Evolutionary conservation across 2,797 vertebrate genomes (phyloP).

Genomic region (Oceanodroma leucorhoa): DNA sequence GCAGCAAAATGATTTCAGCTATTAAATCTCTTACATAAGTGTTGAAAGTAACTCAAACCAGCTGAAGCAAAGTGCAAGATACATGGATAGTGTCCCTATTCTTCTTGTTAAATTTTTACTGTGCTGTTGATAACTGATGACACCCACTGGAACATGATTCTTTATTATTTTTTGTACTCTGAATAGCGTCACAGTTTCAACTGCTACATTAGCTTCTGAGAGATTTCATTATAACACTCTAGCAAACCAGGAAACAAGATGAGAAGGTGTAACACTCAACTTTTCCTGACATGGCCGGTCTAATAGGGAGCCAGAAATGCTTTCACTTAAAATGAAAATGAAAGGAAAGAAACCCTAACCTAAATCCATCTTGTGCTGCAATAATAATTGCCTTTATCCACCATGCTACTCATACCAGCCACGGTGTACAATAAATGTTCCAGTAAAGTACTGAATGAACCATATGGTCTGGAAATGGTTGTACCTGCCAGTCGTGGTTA

Average conservation of each 20-base stretch:
- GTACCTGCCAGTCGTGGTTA: neutral
- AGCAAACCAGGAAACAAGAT: conserved; percentile 2
- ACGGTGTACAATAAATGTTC: neutral
- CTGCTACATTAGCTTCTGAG: conserved; percentile 4
- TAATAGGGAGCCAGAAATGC: neutral
- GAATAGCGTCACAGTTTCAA: neutral
- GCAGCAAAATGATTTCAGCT: conserved; percentile 52
- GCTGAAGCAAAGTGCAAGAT: conserved; percentile 26
- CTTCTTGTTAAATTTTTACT: conserved; percentile 26
- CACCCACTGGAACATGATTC: neutral
- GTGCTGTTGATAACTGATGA: conserved; percentile 30
- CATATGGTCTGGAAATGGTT: neutral
- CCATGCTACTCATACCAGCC: neutral
- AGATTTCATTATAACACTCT: conserved; percentile 2
- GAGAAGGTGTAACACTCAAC: neutral
- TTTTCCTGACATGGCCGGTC: neutral
- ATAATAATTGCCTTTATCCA: conserved; percentile 9
- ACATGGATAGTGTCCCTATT: neutral
- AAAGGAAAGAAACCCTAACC: neutral
- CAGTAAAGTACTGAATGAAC: neutral
- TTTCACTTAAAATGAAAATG: conserved; percentile 37
- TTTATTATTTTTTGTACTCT: neutral
- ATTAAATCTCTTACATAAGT: conserved; percentile 60
- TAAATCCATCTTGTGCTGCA: neutral
- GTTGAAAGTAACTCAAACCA: conserved; percentile 67